Evolutionary conservation across 2,888 invertebrate genomes (phyloP).

Genomic region (Trichogramma dendrolimi): DNA sequence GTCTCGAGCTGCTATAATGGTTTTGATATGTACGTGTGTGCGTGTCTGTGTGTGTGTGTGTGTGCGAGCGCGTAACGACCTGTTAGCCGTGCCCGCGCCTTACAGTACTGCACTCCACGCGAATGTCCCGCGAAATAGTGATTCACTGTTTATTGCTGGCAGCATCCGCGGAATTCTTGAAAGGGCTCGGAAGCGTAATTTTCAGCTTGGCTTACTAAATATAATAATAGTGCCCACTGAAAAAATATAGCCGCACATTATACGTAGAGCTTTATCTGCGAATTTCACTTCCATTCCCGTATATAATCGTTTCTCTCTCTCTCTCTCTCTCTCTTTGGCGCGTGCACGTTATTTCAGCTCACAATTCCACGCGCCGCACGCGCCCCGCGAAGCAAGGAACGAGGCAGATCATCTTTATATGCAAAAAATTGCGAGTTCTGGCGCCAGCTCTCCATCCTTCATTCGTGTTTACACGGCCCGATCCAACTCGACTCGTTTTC

Average conservation of each 20-base stretch:
- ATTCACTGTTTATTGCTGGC: slow-evolving; percentile 45
- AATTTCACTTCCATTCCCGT: slow-evolving; percentile 18
- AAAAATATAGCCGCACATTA: neutral
- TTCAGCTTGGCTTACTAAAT: slow-evolving; percentile 9
- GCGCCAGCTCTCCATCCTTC: neutral
- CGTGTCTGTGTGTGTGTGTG: no score
- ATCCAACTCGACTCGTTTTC: neutral
- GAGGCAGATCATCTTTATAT: no score
- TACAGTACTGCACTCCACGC: slow-evolving; percentile 7
- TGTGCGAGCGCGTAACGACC: no score
- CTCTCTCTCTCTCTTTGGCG: no score
- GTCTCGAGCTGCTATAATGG: neutral
- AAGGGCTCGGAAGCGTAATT: slow-evolving; percentile 29
- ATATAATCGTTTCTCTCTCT: no score
- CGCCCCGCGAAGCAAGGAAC: no score
- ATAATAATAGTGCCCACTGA: slow-evolving; percentile 21
- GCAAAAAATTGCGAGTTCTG: no score
- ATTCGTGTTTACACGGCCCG: slow-evolving; percentile 3
- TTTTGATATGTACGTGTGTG: no score
- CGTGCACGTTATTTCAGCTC: no score
- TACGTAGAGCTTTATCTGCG: slow-evolving; percentile 26
- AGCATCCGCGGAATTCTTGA: slow-evolving; percentile 41
- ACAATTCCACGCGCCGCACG: no score
- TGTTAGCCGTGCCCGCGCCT: no score
- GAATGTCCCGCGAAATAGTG: slow-evolving; percentile 43